phyloP scores from a whole-genome alignment of 1,140 invertebrate genomes.

The Teleogryllus occipitalis region DNA sequence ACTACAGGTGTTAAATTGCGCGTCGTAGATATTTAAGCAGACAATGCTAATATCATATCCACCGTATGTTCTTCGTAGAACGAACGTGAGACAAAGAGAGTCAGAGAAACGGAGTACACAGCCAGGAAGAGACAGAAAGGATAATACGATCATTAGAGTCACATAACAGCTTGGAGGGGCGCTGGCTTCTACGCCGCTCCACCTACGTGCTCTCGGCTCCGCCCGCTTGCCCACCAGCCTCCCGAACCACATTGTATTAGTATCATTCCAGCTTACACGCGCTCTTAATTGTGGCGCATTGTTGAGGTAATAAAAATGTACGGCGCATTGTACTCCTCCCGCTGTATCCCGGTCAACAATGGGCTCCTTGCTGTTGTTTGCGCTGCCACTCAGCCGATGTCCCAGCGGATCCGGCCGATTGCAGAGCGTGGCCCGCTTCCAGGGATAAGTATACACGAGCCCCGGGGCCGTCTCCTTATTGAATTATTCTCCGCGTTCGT shows the following conservation, averaged over 20 bases:
- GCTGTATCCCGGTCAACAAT: neutral
- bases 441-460: neutral
- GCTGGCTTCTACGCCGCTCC: no score
- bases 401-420: neutral
- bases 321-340: neutral
- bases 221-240: neutral
- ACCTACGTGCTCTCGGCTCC: neutral
- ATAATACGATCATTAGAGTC: no score
- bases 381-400: neutral
- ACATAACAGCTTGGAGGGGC: no score
- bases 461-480: slow-evolving; percentile 12
- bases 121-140: no score
- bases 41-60: no score
- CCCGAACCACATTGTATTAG: neutral
- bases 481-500: slow-evolving; percentile 12
- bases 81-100: no score
- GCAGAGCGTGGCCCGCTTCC: neutral
- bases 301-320: neutral
- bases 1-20: no score
- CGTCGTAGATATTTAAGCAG: no score
- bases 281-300: neutral
- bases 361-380: neutral
- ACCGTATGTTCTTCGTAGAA: no score
- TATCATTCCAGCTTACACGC: neutral
- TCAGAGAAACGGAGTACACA: no score